Evolutionary conservation across 2,888 invertebrate species (phyloP), one percentile per base, ranked within the genome.

Genomic region (Keiferia lycopersicella): DNA sequence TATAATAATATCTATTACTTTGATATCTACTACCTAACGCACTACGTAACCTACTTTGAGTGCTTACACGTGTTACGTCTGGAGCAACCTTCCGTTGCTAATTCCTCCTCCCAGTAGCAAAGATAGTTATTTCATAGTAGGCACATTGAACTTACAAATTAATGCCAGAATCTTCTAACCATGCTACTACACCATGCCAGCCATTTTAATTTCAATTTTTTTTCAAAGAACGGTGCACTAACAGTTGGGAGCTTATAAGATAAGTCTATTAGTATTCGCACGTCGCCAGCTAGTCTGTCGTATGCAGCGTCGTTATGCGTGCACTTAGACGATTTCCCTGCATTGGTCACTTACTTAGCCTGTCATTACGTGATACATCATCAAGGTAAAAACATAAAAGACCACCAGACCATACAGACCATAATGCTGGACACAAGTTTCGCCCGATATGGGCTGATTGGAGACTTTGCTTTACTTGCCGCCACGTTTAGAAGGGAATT

Each of bases 281-380:
- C 30, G 73, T 70, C 75, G 78, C 74, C 74, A 67, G 66, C 69
- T 61, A 69, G 78, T 80, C 80, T 79, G 70, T 68, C 65, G 63
- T 65, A 45, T 66, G 66, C 61, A 67, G 66, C 71, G 71, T 76
- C 75, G 76, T 64, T 73, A 61, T 68, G 75, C 71, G 72, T 77
- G 79, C 81, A 78, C 73, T 80, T 80, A 69, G 75, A 77, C 73
- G 82, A 79, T 85, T 85, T 84, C 81, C 76, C 77, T 78, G 73
- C 69, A 56, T n/a, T 34, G n/a, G 34, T n/a, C 3, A 56, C 30
- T 1, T 20, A 22, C 51, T 51, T 22, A 51, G 11, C 12, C 22
- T 20, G 16, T 20, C 8, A 26, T 26, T 45, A 22, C 45, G 59
- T 58, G 58, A 59, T 59, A 59, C 3, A 58, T n/a, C 53, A 4